Percentiles rank a stretch among this genome's conserved stretches.
Conservation (phyloP, 2,888 invertebrate species). For the Embidobia sp. region DNA sequence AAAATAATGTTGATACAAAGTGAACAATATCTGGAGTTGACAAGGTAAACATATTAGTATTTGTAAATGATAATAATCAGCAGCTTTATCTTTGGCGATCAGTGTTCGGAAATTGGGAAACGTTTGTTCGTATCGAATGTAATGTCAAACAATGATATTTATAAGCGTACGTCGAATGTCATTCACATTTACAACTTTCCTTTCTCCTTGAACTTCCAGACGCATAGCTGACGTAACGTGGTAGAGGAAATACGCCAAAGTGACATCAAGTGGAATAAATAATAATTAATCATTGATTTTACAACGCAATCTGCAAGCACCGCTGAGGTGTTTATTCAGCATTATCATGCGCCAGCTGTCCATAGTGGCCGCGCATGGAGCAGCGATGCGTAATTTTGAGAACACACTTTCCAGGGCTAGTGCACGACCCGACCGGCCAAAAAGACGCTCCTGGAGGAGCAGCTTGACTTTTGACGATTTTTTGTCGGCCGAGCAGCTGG, state of each 20-base stretch:
- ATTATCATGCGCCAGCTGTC: constrained; percentile 50
- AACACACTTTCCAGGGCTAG: constrained; percentile 36
- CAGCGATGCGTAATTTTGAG: constrained; percentile 56
- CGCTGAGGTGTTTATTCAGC: constrained; percentile 39
- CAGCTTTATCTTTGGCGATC: too few relatives aligned
- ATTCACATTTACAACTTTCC: too few relatives aligned
- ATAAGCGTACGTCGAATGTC: too few relatives aligned
- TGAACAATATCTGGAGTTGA: too few relatives aligned
- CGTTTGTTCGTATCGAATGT: too few relatives aligned
- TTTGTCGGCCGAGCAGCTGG: constrained; percentile 74
- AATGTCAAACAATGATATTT: too few relatives aligned
- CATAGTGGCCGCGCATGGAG: too few relatives aligned
- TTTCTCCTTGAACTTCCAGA: constrained; percentile 22
- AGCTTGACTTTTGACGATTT: constrained; percentile 75
- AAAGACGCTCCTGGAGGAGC: constrained; percentile 61
- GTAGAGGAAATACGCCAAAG: constrained; percentile 4
- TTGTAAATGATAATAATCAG: too few relatives aligned
- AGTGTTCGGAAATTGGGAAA: too few relatives aligned
- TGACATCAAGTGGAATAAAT: constrained; percentile 31
- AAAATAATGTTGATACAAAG: too few relatives aligned
- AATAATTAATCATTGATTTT: constrained; percentile 53
- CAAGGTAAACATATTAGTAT: too few relatives aligned
- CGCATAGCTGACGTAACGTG: background rate
- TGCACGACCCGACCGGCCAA: constrained; percentile 38
- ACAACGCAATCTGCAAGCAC: constrained; percentile 34